Evolutionary conservation across 2,797 vertebrate species (phyloP).

Genomic region (Neostethus bicornis): DNA sequence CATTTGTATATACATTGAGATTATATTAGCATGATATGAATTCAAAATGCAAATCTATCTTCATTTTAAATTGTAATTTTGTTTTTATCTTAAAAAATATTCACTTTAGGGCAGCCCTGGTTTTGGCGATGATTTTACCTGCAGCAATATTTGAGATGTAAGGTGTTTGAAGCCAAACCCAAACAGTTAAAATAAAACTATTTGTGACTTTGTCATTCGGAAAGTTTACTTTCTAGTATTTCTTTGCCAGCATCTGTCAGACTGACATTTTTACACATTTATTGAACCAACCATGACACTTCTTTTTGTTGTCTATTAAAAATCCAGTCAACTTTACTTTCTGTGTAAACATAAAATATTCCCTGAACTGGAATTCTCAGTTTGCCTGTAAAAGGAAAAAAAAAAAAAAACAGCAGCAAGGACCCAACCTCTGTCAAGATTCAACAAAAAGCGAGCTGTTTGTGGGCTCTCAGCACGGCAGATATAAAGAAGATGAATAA

Average conservation of each 20-base stretch:
- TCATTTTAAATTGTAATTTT: no score
- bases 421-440: constrained; percentile 25
- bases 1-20: no score
- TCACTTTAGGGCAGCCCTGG: no score
- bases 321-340: background rate
- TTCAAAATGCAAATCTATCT: no score
- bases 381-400: background rate
- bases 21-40: no score
- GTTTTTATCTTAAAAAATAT: no score
- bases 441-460: constrained; percentile 42
- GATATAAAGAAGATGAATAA: constrained; percentile 57
- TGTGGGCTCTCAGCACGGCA: constrained; percentile 23
- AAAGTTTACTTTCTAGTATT: constrained; percentile 15
- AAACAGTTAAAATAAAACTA: no score
- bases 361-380: constrained; percentile 5
- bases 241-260: constrained; percentile 9
- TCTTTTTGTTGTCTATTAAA: constrained; percentile 13
- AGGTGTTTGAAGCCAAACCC: no score
- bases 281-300: constrained; percentile 2
- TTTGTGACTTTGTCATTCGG: no score
- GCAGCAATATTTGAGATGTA: no score
- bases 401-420: constrained; percentile 10
- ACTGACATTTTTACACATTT: constrained; percentile 15
- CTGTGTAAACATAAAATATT: constrained; percentile 20
- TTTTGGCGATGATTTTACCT: no score